phyloP scores from a whole-genome alignment of 1,140 invertebrate species.

The Amphibalanus amphitrite region DNA sequence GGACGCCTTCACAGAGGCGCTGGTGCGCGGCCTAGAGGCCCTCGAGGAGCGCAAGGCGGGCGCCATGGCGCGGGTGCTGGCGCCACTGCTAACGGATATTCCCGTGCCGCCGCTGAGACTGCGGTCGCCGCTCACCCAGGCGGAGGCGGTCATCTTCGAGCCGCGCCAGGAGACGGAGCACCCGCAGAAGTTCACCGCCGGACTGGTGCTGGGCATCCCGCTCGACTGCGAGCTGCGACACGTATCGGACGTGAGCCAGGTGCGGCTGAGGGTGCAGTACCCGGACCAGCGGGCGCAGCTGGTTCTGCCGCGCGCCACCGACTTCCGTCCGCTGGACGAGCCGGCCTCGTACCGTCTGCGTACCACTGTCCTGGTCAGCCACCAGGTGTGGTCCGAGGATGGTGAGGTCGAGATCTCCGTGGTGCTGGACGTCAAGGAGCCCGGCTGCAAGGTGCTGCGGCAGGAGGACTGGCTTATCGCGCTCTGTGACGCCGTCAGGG shows the following conservation, averaged over 20 bases:
- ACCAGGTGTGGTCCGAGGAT: constrained; percentile 47
- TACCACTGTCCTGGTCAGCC: constrained; percentile 70
- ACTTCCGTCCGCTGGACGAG: constrained; percentile 26
- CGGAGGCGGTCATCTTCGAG: constrained; percentile 62
- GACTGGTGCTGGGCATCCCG: constrained; percentile 64
- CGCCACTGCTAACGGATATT: constrained; percentile 48
- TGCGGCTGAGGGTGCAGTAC: constrained; percentile 73
- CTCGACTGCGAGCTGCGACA: constrained; percentile 71
- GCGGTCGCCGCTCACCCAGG: constrained; percentile 32
- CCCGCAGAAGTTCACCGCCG: constrained; percentile 81
- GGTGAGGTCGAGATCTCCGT: neutral
- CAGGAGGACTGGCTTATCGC: neutral
- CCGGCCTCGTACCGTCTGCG: constrained; percentile 41
- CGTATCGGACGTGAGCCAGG: constrained; percentile 46
- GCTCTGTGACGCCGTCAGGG: neutral
- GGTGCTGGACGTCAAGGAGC: neutral
- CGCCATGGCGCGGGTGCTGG: constrained; percentile 55
- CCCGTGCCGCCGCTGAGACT: constrained; percentile 30
- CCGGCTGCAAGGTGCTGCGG: neutral
- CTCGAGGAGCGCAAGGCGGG: constrained; percentile 68
- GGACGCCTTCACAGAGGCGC: constrained; percentile 56
- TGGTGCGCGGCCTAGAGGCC: constrained; percentile 56
- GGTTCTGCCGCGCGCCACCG: constrained; percentile 46
- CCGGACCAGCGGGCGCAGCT: constrained; percentile 77
- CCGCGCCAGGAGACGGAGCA: constrained; percentile 64